These are phyloP conservation scores for Corythornis vintsioides DNA, from an alignment of 2,113 vertebrate genomes.

Conservation along the genomic window DNA sequence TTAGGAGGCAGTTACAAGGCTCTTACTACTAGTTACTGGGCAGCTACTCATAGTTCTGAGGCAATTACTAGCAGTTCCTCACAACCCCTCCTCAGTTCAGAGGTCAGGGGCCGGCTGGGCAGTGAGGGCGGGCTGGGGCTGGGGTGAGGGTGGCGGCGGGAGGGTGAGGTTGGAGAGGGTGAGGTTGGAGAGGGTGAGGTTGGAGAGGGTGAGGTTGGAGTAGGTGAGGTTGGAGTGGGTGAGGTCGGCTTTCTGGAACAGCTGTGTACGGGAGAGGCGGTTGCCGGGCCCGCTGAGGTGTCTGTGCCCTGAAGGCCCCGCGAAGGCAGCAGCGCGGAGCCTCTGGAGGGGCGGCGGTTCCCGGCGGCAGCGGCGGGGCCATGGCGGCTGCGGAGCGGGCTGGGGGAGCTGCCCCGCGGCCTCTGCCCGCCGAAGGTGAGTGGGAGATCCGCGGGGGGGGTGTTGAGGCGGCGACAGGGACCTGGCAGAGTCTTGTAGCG, in stretches of 20 bases:
- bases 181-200: too few relatives aligned
- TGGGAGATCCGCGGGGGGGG: neutral
- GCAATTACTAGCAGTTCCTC: neutral
- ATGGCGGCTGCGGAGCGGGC: too few relatives aligned
- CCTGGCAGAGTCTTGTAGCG: fast-evolving
- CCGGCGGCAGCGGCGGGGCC: neutral
- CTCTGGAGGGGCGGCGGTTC: neutral
- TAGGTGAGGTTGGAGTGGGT: fast-evolving
- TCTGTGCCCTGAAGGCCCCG: neutral
- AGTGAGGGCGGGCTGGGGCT: fast-evolving
- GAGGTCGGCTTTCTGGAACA: neutral
- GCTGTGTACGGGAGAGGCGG: neutral
- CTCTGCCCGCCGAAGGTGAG: neutral
- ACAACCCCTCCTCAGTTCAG: fast-evolving
- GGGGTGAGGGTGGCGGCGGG: too few relatives aligned
- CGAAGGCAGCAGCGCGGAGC: neutral
- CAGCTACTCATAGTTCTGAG: neutral
- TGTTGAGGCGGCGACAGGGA: neutral
- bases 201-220: neutral
- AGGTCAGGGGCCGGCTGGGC: neutral
- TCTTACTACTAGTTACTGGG: neutral
- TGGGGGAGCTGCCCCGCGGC: fast-evolving
- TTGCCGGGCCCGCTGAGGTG: fast-evolving
- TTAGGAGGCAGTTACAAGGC: neutral
- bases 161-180: neutral